Base-by-base conservation (phyloP, 2,113 vertebrate genomes). In the Puntigrus tetrazona region DNA sequence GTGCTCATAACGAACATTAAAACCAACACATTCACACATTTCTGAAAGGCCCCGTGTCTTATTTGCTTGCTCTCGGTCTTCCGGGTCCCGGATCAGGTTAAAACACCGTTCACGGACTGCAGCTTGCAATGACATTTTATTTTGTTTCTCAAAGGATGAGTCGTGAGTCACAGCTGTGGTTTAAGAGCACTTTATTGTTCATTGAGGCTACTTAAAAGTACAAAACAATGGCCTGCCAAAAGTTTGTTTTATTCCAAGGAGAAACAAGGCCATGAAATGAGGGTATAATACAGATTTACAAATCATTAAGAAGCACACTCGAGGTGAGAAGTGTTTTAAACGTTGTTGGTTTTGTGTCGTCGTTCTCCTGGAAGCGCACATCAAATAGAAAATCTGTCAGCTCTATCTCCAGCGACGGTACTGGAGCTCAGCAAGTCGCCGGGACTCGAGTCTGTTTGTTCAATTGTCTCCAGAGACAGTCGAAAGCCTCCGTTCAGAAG, bases 171-270 rank as follows among this genome's bases (percentile, higher is more conserved):
- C 65, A 82, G 61, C 87, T 89, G 92, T 95, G 95, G 95, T 97
- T 97, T 98, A 97, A 99, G 97, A 98, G 98, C 97, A 97, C 96
- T 99, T 99, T 99, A 98, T 99, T 99, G 97, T 97, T 99, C 97
- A 97, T 98, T 95, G 95, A 98, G 97, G 97, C 97, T 99, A 98
- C 96, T 97, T 97, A 95, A 78, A 97, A 97, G 95, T 99, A 99
- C 96, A 98, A 98, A 98, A 96, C 96, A 95, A 96, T 97, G 97
- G 97, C 98, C 97, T 96, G 96, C 97, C 98, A 98, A 97, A 95
- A 96, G 95, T 96, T 97, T 88, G 67, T 97, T 96, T 96, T 92
- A 92, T 94, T 95, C 89, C 94, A 95, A 96, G 94, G 93, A 96
- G 94, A 96, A 96, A 96, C 95, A 95, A 94, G 96, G 97, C 97